A percentile compares a stretch with the other conserved stretches of the same genome.
phyloP scores from a whole-genome alignment of 2,797 vertebrate genomes.

The Australoheros facetus region DNA sequence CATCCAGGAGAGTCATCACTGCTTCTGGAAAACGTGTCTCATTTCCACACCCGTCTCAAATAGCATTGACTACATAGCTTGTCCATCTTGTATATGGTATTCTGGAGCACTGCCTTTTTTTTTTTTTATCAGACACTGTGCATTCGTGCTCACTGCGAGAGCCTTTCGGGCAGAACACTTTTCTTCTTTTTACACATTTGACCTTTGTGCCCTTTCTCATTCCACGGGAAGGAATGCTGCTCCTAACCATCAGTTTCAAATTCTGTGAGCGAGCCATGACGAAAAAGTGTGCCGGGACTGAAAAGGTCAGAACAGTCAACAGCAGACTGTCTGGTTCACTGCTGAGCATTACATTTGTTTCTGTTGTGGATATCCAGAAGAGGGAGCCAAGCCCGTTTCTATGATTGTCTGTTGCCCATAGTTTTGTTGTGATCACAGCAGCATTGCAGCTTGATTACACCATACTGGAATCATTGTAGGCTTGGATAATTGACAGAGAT shows the following conservation, averaged over 20 bases:
- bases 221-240: conserved; percentile 23
- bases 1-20: conserved; percentile 30
- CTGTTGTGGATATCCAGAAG: conserved; percentile 42
- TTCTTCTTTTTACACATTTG: conserved; percentile 33
- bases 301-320: not conserved
- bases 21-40: conserved; percentile 72
- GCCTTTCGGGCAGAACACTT: conserved; percentile 28
- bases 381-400: conserved; percentile 50
- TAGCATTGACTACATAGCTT: conserved; percentile 34
- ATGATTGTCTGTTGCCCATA: not conserved
- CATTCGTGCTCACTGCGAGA: conserved; percentile 10
- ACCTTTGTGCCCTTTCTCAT: conserved; percentile 34
- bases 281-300: not conserved
- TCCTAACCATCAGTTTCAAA: conserved; percentile 10
- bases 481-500: conserved; percentile 16
- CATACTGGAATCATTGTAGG: not conserved
- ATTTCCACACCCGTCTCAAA: conserved; percentile 54
- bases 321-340: not conserved
- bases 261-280: conserved; percentile 15
- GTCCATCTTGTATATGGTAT: conserved; percentile 32
- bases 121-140: conserved; percentile 26
- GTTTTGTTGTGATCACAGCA: conserved; percentile 33
- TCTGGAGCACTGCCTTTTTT: conserved; percentile 23
- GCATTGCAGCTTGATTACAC: conserved; percentile 37
- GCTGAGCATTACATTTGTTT: not conserved